These are phyloP conservation scores for Lasioglossum pauxillum DNA, from an alignment of 2,888 invertebrate genomes.

Conservation along the genomic window DNA sequence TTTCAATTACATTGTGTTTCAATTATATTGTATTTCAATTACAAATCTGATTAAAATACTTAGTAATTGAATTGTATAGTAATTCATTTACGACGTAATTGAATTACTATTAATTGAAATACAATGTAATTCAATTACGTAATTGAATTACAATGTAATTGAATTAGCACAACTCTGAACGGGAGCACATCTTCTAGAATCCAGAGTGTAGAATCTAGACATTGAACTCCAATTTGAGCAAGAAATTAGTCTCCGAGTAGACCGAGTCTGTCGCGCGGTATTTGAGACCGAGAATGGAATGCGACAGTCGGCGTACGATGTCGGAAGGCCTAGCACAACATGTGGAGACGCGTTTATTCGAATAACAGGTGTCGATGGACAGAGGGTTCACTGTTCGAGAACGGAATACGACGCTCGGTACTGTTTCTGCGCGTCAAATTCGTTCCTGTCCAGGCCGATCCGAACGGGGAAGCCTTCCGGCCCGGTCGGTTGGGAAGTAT, in stretches of 20 bases:
- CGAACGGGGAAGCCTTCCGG: slow-evolving; percentile 7
- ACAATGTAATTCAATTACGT: too few species aligned
- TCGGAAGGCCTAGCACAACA: neutral
- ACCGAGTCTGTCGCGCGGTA: neutral
- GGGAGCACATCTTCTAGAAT: neutral
- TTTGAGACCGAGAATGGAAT: neutral
- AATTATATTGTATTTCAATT: too few species aligned
- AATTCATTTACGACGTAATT: too few species aligned
- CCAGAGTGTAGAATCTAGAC: neutral
- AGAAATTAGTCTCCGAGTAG: neutral
- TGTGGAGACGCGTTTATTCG: neutral
- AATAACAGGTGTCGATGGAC: neutral
- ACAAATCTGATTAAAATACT: too few species aligned
- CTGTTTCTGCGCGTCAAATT: neutral
- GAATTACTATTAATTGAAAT: too few species aligned
- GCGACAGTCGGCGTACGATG: neutral
- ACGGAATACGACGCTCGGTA: slow-evolving; percentile 1
- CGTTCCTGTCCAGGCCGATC: neutral
- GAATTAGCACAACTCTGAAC: too few species aligned
- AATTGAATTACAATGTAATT: too few species aligned
- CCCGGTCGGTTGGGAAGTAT: slow-evolving; percentile 21
- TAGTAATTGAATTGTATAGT: too few species aligned
- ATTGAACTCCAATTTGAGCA: neutral
- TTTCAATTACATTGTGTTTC: too few species aligned
- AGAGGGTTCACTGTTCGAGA: neutral